Evolutionary conservation across 1,140 invertebrate genomes (phyloP).

Genomic region (Cherax destructor): DNA sequence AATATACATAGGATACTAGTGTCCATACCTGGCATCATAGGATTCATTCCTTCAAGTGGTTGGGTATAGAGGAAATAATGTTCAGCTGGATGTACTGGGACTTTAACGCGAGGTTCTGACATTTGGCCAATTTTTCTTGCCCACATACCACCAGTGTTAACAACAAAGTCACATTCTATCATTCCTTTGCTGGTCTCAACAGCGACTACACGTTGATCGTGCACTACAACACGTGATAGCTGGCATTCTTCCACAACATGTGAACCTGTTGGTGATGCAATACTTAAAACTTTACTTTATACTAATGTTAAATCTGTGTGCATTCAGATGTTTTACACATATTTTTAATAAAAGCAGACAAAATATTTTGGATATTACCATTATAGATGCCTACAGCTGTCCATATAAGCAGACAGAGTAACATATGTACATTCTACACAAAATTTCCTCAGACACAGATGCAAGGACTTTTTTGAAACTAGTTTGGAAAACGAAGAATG

Average conservation of each 20-base stretch:
- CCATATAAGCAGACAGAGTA: too few relatives aligned
- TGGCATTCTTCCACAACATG: constrained; percentile 89
- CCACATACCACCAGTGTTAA: constrained; percentile 79
- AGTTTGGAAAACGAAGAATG: too few relatives aligned
- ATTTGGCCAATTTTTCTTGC: constrained; percentile 76
- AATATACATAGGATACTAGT: background rate
- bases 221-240: constrained; percentile 82
- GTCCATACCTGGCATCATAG: constrained; percentile 76
- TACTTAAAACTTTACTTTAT: too few relatives aligned
- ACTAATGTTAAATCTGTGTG: too few relatives aligned
- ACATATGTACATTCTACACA: too few relatives aligned
- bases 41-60: constrained; percentile 76
- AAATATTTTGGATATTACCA: too few relatives aligned
- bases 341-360: too few relatives aligned
- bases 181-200: constrained; percentile 78
- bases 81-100: constrained; percentile 79
- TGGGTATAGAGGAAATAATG: constrained; percentile 79
- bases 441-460: too few relatives aligned
- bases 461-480: too few relatives aligned
- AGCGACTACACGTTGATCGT: constrained; percentile 75
- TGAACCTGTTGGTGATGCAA: constrained; percentile 81
- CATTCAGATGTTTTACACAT: too few relatives aligned
- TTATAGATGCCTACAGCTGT: too few relatives aligned
- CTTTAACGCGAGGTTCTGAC: constrained; percentile 72
- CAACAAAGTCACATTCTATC: constrained; percentile 79